Evolutionary conservation across 2,888 invertebrate genomes (phyloP).

Genomic region (Allygus modestus): DNA sequence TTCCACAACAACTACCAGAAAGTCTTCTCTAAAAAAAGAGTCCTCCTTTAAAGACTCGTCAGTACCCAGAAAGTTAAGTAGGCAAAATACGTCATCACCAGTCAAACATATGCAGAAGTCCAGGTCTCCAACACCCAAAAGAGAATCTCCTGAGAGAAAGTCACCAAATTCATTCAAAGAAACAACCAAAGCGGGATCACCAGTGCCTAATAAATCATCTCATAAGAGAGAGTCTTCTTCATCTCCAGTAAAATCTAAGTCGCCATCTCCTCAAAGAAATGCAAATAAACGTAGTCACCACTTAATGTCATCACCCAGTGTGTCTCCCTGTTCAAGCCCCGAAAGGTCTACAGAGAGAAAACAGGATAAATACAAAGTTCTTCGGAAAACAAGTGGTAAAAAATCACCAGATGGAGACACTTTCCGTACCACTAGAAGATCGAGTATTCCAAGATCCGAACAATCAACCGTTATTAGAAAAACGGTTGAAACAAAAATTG

Average conservation of each 20-base stretch:
- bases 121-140: conserved; percentile 57
- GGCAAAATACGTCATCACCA: background rate
- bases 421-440: conserved; percentile 64
- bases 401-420: conserved; percentile 50
- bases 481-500: conserved; percentile 66
- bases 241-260: background rate
- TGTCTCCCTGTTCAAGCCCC: conserved; percentile 70
- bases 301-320: conserved; percentile 65
- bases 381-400: background rate
- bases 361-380: conserved; percentile 70
- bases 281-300: conserved; percentile 9
- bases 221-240: conserved; percentile 17
- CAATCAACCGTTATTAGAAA: conserved; percentile 64
- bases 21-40: conserved; percentile 28
- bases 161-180: conserved; percentile 2
- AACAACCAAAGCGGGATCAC: background rate
- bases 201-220: background rate
- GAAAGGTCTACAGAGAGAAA: conserved; percentile 73
- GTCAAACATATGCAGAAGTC: background rate
- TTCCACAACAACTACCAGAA: conserved; percentile 8
- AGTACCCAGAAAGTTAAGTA: background rate
- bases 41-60: conserved; percentile 54
- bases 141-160: conserved; percentile 57
- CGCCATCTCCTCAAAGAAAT: conserved; percentile 37
- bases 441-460: conserved; percentile 67